A percentile compares a stretch with the other conserved stretches of the same genome.
Evolutionary conservation across 2,888 invertebrate species (phyloP).

Genomic region (Pristionchus mayeri): DNA sequence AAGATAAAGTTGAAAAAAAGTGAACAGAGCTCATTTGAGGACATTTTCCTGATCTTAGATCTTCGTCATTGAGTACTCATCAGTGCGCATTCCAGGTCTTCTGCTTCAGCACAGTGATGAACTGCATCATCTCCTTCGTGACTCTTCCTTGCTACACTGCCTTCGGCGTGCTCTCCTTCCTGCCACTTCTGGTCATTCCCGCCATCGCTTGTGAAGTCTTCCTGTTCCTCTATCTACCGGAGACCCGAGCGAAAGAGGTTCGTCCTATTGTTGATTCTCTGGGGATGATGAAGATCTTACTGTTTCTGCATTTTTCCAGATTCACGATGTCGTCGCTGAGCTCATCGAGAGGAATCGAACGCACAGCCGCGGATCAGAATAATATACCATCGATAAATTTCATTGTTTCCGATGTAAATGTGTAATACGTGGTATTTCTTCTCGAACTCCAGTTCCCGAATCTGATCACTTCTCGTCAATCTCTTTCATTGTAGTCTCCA

Average conservation of each 20-base stretch:
- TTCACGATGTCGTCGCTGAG: conserved; percentile 51
- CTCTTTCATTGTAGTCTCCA: neutral
- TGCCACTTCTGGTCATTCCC: conserved; percentile 61
- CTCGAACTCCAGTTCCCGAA: neutral
- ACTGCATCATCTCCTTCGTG: conserved; percentile 35
- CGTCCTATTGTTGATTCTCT: neutral
- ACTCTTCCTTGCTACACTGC: conserved; percentile 43
- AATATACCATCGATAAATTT: neutral
- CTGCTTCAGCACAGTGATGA: conserved; percentile 47
- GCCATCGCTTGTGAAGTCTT: conserved; percentile 57
- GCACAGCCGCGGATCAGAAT: neutral
- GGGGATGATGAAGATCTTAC: neutral
- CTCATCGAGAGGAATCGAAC: conserved; percentile 36
- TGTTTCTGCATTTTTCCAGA: neutral
- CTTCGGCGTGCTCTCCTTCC: conserved; percentile 62
- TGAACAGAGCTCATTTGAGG: neutral
- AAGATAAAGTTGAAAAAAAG: neutral
- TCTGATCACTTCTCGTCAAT: neutral
- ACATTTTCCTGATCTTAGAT: neutral
- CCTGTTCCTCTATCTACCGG: conserved; percentile 59
- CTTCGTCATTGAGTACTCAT: neutral
- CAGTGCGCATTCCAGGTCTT: conserved; percentile 33
- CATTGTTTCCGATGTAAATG: no score
- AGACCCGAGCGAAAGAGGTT: conserved; percentile 62
- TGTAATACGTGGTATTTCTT: no score